A percentile compares a stretch with the other conserved stretches of the same genome.
These are phyloP conservation scores for Diglossa brunneiventris DNA, from an alignment of 2,113 vertebrate genomes.

Conservation along the genomic window DNA sequence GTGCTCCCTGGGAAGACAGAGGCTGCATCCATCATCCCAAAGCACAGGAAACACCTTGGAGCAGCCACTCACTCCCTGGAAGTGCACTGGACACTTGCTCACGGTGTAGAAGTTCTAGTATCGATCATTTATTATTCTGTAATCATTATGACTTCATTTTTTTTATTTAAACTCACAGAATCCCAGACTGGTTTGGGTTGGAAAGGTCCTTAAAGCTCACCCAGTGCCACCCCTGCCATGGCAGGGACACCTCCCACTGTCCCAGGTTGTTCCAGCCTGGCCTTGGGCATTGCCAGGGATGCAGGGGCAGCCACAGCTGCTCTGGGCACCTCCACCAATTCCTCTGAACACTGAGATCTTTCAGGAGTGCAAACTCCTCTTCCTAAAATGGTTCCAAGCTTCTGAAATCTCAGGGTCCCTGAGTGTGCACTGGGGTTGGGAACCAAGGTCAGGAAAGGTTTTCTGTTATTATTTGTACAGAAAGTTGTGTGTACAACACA, in stretches of 20 bases:
- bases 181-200: neutral
- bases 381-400: neutral
- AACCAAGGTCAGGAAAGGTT: neutral
- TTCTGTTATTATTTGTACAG: neutral
- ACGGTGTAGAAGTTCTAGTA: neutral
- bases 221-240: neutral
- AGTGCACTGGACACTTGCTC: neutral
- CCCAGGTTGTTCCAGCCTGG: neutral
- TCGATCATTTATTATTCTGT: neutral
- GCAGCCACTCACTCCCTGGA: neutral
- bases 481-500: neutral
- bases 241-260: neutral
- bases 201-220: neutral
- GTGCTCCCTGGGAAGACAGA: neutral
- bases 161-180: neutral
- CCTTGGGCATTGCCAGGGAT: neutral
- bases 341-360: neutral
- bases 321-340: neutral
- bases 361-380: neutral
- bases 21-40: neutral
- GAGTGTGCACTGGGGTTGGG: fast-evolving
- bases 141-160: neutral
- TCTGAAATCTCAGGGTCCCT: neutral
- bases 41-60: neutral
- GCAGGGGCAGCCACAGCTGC: neutral